Evolutionary conservation across 2,113 vertebrate genomes (phyloP).

Genomic region (Etia nguti): DNA sequence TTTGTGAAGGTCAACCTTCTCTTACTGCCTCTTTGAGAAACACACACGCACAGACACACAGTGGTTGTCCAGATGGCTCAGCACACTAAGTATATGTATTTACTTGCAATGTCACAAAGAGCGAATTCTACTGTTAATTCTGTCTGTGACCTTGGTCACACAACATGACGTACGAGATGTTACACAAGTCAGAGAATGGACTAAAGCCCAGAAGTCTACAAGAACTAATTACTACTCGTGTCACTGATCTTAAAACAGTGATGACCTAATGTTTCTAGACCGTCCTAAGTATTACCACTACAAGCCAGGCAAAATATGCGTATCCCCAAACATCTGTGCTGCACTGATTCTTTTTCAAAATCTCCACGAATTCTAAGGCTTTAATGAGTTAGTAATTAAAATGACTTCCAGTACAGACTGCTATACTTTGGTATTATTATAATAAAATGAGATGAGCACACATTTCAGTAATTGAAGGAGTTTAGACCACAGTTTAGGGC

Average conservation of each 20-base stretch:
- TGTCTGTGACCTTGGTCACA: neutral
- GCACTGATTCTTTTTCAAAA: neutral
- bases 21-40: neutral
- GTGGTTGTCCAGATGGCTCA: constrained; percentile 5
- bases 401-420: neutral
- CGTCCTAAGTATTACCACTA: neutral
- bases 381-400: neutral
- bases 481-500: neutral
- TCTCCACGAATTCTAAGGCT: neutral
- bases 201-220: neutral
- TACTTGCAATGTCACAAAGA: neutral
- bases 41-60: neutral
- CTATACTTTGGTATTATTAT: neutral
- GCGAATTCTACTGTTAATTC: neutral
- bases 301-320: neutral
- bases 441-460: neutral
- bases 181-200: neutral
- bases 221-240: neutral
- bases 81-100: neutral
- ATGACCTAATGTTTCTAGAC: neutral
- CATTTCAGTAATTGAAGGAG: neutral
- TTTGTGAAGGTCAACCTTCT: constrained; percentile 40
- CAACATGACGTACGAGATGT: neutral
- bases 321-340: neutral
- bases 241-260: neutral